Conservation (phyloP, 1,140 invertebrate genomes). For the Heliconius hewitsoni region DNA sequence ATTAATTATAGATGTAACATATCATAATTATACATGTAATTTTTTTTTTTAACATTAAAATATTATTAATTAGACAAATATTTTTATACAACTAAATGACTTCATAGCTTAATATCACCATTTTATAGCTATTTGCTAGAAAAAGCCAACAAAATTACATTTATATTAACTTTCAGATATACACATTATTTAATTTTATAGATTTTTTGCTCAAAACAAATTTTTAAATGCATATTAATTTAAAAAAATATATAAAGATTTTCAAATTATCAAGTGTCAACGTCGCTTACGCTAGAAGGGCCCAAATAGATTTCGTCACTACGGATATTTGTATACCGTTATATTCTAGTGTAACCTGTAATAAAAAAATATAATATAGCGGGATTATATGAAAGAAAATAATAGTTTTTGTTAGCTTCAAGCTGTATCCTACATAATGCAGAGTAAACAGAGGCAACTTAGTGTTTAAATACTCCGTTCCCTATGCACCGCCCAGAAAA, state of each 20-base stretch:
- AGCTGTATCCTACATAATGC: too few relatives aligned
- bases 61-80: too few relatives aligned
- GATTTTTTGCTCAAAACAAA: neutral
- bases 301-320: constrained; percentile 70
- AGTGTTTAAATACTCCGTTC: too few relatives aligned
- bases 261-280: neutral
- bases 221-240: neutral
- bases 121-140: too few relatives aligned
- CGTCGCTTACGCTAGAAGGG: constrained; percentile 58
- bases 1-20: too few relatives aligned
- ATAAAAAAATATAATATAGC: constrained; percentile 25
- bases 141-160: too few relatives aligned
- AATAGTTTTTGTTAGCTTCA: neutral
- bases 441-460: too few relatives aligned
- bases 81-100: too few relatives aligned
- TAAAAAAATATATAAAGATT: neutral
- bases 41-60: too few relatives aligned
- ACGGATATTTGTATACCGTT: constrained; percentile 70
- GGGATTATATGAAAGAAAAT: neutral
- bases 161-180: neutral
- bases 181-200: neutral
- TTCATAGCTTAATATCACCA: too few relatives aligned
- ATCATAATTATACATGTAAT: too few relatives aligned
- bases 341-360: constrained; percentile 77
- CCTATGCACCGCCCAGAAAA: too few relatives aligned